Evolutionary conservation across 2,113 vertebrate genomes (phyloP), one percentile per base, ranked within the genome.

Genomic region (Vireo altiloquus): DNA sequence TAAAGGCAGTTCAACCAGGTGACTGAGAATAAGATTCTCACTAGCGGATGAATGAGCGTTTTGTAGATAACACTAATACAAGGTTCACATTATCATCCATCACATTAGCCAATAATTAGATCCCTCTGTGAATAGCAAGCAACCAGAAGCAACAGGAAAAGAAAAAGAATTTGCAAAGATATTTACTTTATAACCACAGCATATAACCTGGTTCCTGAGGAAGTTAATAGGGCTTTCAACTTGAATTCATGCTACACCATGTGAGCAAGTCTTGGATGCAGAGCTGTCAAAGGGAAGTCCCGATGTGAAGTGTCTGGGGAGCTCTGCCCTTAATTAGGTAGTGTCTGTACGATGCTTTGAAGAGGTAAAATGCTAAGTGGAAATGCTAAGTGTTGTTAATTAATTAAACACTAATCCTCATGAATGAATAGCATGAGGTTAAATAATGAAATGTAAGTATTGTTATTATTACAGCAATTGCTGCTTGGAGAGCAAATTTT

Each of bases 361-460:
- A 95, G 95, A 95, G 91, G 89, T 86, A 95, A 93, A 93, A 74
- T 61, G 57, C 88, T 95, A 81, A 95, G 94, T 96, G 94, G 93
- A 94, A 97, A 91, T 78, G 69, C 92, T 95, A 94, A 95, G 95
- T 97, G 95, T 94, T 94, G 80, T 64, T 96, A 96, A 95, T 95
- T 97, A 96, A 97, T 97, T 95, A 94, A 93, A 88, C 87, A 57
- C 81, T 95, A 94, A 95, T 92, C 66, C 69, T 97, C 93, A 82
- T 90, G 90, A 90, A 93, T 35, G 6, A 96, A 96, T 94, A 94
- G 76, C 94, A 90, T 94, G 94, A 96, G 90, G 93, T 93, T 97
- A 96, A 92, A 95, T 96, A 96, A 96, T 94, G 95, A 91, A 94
- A 93, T 90, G 9, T 95, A 97, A 96, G 93, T 93, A 96, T 93